These are phyloP conservation scores for Clivina fossor DNA, from an alignment of 2,888 invertebrate species.

Conservation along the genomic window DNA sequence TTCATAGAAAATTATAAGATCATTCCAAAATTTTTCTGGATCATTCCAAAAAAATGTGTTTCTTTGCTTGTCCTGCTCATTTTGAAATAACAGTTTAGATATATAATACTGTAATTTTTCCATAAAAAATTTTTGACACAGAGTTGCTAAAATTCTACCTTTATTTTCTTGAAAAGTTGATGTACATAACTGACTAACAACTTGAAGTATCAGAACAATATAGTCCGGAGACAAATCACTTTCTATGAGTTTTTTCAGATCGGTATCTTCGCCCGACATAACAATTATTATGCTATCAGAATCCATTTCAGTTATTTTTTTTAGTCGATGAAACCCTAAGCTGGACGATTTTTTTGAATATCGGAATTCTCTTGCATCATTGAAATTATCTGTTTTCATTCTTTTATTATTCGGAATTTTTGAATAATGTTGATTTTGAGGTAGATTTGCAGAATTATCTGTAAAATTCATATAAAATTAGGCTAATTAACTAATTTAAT, in stretches of 20 bases:
- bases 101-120: constrained; percentile 7
- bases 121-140: not conserved
- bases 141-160: not conserved
- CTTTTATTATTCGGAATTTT: too few species aligned
- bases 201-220: constrained; percentile 14
- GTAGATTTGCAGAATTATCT: too few species aligned
- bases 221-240: constrained; percentile 1
- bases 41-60: constrained; percentile 20
- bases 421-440: too few species aligned
- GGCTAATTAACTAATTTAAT: too few species aligned
- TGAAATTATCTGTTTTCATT: too few species aligned
- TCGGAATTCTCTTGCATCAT: too few species aligned
- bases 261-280: too few species aligned
- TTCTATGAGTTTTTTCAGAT: not conserved
- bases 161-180: constrained; percentile 5
- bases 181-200: constrained; percentile 9
- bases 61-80: constrained; percentile 8
- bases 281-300: too few species aligned
- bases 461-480: too few species aligned
- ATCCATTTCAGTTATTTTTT: too few species aligned
- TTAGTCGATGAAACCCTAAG: too few species aligned
- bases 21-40: constrained; percentile 21
- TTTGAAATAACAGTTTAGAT: constrained; percentile 1
- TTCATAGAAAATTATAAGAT: constrained; percentile 16
- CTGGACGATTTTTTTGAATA: too few species aligned